Percentiles rank a stretch among this genome's conserved stretches.
These are phyloP conservation scores for Pseudomyrmex pallidus DNA, from an alignment of 1,140 invertebrate genomes.

Conservation along the genomic window DNA sequence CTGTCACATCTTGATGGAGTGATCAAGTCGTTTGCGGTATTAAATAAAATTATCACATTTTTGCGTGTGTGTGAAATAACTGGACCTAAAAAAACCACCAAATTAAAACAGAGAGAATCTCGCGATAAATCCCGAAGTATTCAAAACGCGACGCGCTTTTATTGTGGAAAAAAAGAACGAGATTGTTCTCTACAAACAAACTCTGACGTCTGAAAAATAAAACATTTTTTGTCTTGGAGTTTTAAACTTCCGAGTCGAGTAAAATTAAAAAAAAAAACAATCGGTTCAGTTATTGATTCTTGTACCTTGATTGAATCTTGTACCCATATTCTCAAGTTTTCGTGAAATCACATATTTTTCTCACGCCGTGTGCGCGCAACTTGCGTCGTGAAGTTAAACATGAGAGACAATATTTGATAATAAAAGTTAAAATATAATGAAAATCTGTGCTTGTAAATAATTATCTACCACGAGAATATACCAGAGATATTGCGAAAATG, in stretches of 20 bases:
- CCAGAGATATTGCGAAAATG: neutral
- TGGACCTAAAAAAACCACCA: neutral
- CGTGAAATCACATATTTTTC: neutral
- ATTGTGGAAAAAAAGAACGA: no score
- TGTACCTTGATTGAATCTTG: no score
- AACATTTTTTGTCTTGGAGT: no score
- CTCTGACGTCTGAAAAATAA: no score
- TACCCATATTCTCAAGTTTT: no score
- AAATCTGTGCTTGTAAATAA: slow-evolving; percentile 42
- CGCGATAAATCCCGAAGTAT: no score
- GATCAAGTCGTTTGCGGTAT: neutral
- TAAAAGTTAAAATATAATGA: slow-evolving; percentile 9
- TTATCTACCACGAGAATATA: slow-evolving; percentile 7
- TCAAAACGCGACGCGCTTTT: no score
- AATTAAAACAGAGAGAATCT: no score
- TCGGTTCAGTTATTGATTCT: no score
- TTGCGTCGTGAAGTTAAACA: neutral
- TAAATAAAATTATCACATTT: neutral
- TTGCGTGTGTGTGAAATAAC: neutral
- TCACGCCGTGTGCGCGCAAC: neutral
- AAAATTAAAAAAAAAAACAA: no score
- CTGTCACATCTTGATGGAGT: neutral
- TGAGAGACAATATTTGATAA: slow-evolving; percentile 8
- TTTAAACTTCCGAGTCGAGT: no score
- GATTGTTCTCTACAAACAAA: no score